Conservation (phyloP, 1,140 invertebrate genomes). For the Pectinophora gossypiella region DNA sequence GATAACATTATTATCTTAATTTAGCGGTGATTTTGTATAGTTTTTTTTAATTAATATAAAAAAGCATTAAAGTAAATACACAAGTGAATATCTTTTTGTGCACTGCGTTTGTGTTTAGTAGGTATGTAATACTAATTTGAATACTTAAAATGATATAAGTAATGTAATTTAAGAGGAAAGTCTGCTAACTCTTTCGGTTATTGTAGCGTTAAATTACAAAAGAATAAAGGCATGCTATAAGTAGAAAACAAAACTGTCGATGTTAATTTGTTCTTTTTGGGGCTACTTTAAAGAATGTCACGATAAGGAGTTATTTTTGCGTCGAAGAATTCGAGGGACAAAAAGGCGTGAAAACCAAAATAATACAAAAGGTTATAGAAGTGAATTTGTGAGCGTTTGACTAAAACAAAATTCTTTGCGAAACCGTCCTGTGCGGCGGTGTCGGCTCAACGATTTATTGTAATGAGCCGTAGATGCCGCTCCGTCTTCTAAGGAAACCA, state of each 20-base stretch:
- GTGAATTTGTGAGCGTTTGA: conserved; percentile 73
- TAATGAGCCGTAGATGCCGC: conserved; percentile 58
- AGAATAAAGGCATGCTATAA: too few relatives aligned
- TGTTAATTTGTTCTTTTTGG: conserved; percentile 56
- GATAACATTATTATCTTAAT: too few relatives aligned
- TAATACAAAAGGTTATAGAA: conserved; percentile 69
- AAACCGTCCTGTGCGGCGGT: conserved; percentile 62
- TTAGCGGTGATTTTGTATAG: too few relatives aligned
- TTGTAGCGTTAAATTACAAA: too few relatives aligned
- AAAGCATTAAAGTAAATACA: too few relatives aligned
- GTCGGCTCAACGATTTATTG: conserved; percentile 61
- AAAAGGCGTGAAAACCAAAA: conserved; percentile 74
- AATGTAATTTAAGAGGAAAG: too few relatives aligned
- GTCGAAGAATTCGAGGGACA: conserved; percentile 66
- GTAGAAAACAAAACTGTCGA: conserved; percentile 56
- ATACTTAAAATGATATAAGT: too few relatives aligned
- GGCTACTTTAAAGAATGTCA: conserved; percentile 66
- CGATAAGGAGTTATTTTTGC: conserved; percentile 73
- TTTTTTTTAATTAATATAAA: too few relatives aligned
- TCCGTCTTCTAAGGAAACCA: conserved; percentile 57
- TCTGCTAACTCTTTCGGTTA: too few relatives aligned
- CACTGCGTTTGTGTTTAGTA: too few relatives aligned
- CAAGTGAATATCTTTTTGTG: too few relatives aligned
- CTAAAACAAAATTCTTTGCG: conserved; percentile 71
- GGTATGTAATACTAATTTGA: too few relatives aligned